A percentile compares a stretch with the other conserved stretches of the same genome.
phyloP scores from a whole-genome alignment of 1,140 invertebrate species.

The Tetranychus urticae region DNA sequence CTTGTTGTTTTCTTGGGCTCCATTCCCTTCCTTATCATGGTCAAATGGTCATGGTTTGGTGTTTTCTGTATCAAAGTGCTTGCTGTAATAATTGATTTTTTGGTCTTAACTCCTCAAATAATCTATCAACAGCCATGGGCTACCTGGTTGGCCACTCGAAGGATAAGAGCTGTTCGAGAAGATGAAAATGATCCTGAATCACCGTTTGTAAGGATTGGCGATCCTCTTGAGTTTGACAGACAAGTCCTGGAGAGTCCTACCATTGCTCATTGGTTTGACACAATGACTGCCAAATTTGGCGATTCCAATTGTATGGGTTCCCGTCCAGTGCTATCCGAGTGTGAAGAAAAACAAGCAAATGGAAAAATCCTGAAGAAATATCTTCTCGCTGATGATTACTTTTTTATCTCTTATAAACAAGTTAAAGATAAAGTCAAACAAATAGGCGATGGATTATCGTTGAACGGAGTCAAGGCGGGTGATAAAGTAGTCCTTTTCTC shows the following conservation, averaged over 20 bases:
- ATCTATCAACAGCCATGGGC: too few relatives aligned
- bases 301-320: constrained; percentile 55
- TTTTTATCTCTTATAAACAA: not conserved
- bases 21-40: too few relatives aligned
- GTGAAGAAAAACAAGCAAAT: constrained; percentile 75
- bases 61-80: too few relatives aligned
- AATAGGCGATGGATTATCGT: not conserved
- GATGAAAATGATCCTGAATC: too few relatives aligned
- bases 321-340: constrained; percentile 62
- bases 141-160: too few relatives aligned
- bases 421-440: not conserved
- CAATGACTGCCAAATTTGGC: constrained; percentile 38
- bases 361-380: constrained; percentile 89
- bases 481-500: not conserved
- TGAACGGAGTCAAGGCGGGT: not conserved
- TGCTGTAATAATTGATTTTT: too few relatives aligned
- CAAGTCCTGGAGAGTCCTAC: not conserved
- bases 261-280: constrained; percentile 18
- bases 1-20: too few relatives aligned
- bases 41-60: too few relatives aligned
- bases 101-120: too few relatives aligned
- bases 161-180: too few relatives aligned
- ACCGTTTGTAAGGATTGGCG: too few relatives aligned
- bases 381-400: constrained; percentile 45
- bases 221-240: too few relatives aligned